Evolutionary conservation across 2,113 vertebrate species (phyloP).

Genomic region (Heterocephalus glaber): DNA sequence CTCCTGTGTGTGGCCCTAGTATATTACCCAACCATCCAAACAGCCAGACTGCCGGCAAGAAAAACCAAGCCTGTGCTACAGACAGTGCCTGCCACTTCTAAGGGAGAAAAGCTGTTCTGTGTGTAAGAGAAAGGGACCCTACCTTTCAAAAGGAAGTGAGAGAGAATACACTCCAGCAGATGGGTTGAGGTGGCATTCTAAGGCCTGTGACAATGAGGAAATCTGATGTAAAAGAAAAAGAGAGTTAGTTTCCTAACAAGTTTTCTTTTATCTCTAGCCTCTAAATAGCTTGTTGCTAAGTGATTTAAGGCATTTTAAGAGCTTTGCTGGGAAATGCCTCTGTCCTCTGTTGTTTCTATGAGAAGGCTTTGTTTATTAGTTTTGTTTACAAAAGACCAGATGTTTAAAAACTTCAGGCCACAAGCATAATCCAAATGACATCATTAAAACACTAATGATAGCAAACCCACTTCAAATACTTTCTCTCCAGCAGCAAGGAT

Average conservation of each 20-base stretch:
- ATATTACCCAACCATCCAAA: background rate
- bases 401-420: slow-evolving; percentile 79
- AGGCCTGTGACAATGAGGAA: slow-evolving; percentile 38
- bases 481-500: slow-evolving; percentile 50
- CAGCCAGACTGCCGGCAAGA: background rate
- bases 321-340: slow-evolving; percentile 79
- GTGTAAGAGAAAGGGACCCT: background rate
- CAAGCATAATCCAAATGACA: slow-evolving; percentile 77
- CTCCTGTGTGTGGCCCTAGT: background rate
- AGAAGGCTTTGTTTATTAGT: slow-evolving; percentile 78
- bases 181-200: background rate
- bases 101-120: background rate
- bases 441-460: slow-evolving; percentile 75
- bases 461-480: slow-evolving; percentile 72
- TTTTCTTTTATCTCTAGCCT: slow-evolving; percentile 34
- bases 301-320: slow-evolving; percentile 65
- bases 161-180: background rate
- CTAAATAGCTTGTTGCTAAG: slow-evolving; percentile 73
- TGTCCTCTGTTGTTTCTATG: slow-evolving; percentile 72
- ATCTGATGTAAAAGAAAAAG: slow-evolving; percentile 35
- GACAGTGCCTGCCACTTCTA: background rate
- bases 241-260: slow-evolving; percentile 33
- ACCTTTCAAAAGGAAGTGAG: background rate
- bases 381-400: slow-evolving; percentile 80
- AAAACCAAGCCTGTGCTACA: background rate